Base-by-base conservation (phyloP, 1,140 invertebrate species). In the Cotesia glomerata region DNA sequence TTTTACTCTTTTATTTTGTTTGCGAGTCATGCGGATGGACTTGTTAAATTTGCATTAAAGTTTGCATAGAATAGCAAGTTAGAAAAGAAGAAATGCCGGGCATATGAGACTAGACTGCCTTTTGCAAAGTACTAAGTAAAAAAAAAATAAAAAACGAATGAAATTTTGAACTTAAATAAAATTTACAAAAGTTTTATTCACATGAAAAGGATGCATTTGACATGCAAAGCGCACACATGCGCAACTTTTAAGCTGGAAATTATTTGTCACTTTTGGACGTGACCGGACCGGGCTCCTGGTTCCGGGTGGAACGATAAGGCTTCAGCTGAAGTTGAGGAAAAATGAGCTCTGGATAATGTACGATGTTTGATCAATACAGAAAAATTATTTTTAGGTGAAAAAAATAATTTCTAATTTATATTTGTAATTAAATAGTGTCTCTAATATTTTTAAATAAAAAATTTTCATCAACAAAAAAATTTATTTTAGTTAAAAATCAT, bases 31-130 rank as follows among this genome's bases (percentile, higher is more conserved):
- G 18, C 16, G 26, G 26, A 71, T 71, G 69, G 13, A 63, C 32
- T 18, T 26, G 52, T 54, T 9, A 71, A 63, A 71, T 71, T 63
- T 64, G 13, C 64, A 68, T 73, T 7, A 32, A 72, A 66, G 16
- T 49, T 70, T 62, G 4, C 58, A 18, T 8, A 13, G 8, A 64
- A 64, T 70, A 61, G 8, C 36, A 51, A 62, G 45, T 26, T 26
- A 26, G 26, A 26, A 26, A 26, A 26, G 11, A 70, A 32, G 35
- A 16, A 61, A 49, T 26, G 71, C 71, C 59, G 61, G 39, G 59
- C 68, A 45, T 35, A 36, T n/a, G n/a, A n/a, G n/a, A n/a, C n/a
- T n/a, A 67, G 26, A 64, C 39, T 14, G 16, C 39, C 39, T 65
- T n/a, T 35, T 66, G 26, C 26, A 26, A 26, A 26, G 3, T 72